Evolutionary conservation across 37 sponge, comb jelly and placozoan species (phyloP), one percentile per base, ranked within the genome.

Genomic region (Dysidea cf. avara): DNA sequence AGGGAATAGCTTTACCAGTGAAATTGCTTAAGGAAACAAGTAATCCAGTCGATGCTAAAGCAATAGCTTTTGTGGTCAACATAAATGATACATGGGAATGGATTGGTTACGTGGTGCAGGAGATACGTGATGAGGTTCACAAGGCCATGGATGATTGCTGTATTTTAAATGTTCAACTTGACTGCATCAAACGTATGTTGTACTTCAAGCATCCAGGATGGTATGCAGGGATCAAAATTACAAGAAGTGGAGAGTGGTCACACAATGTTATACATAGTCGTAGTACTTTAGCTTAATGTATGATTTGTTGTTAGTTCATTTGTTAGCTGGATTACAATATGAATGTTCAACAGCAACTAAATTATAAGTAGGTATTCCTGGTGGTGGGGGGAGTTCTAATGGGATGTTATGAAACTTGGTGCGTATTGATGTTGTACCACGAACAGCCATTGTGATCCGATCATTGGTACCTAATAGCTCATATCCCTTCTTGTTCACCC

Each of bases 401-500:
- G 46, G 46, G 7, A 43, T 9, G 9, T 43, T 43, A 9, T 43
- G 46, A 43, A 43, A 43, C 46, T 43, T 43, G 46, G 46, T 43
- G 5, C 46, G 5, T 12, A 43, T 9, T 43, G 46, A 43, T 12
- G 7, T 43, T 12, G 46, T 9, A 5, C 46, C 46, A 43, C 46
- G 46, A 12, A 40, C 49, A 28, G 68, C 49, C 21, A 43, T 18
- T 6, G 68, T 66, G 22, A 66, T 18, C 13, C 68, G 46, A 9
- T 20, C 49, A 40, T 40, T 66, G 22, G 49, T 12, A 21, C 49
- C 68, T 7, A 66, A n/a, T 66, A 30, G 48, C 40, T 66, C 68
- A 20, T 47, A 43, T 43, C 46, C 46, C 46, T 43, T 43, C 7
- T 43, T 43, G 46, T 43, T 9, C 46, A 43, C 9, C 46, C 46